Evolutionary conservation across 2,797 vertebrate genomes (phyloP).

Genomic region (Bradypodion ventrale): DNA sequence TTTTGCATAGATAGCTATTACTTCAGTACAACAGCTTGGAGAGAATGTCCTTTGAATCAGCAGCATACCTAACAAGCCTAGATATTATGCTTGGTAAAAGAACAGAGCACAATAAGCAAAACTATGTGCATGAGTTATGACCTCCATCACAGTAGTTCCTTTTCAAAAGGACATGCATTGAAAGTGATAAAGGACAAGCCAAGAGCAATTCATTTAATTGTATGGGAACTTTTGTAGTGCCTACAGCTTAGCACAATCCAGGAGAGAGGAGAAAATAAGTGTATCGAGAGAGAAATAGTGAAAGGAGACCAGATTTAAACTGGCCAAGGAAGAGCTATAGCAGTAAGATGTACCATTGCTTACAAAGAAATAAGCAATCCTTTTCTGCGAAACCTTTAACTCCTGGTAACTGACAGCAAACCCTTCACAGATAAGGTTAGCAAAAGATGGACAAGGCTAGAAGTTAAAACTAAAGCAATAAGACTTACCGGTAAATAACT

Average conservation of each 20-base stretch:
- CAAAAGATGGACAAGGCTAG: background rate
- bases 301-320: slow-evolving; percentile 7
- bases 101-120: background rate
- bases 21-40: background rate
- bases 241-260: background rate
- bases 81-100: background rate
- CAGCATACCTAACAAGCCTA: background rate
- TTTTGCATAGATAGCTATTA: background rate
- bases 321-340: background rate
- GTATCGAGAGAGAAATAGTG: background rate
- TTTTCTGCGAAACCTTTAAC: background rate
- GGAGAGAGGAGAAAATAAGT: background rate
- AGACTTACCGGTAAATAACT: background rate
- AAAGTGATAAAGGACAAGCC: background rate
- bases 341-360: background rate
- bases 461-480: background rate
- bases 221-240: background rate
- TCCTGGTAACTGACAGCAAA: background rate
- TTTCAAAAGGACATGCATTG: background rate
- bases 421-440: background rate
- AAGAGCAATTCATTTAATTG: background rate
- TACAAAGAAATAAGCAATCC: background rate
- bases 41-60: background rate
- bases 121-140: background rate
- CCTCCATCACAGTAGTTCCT: background rate